These are phyloP conservation scores for Pocillopora meandrina DNA, from an alignment of 92 coral and sea anemone species.

Conservation along the genomic window DNA sequence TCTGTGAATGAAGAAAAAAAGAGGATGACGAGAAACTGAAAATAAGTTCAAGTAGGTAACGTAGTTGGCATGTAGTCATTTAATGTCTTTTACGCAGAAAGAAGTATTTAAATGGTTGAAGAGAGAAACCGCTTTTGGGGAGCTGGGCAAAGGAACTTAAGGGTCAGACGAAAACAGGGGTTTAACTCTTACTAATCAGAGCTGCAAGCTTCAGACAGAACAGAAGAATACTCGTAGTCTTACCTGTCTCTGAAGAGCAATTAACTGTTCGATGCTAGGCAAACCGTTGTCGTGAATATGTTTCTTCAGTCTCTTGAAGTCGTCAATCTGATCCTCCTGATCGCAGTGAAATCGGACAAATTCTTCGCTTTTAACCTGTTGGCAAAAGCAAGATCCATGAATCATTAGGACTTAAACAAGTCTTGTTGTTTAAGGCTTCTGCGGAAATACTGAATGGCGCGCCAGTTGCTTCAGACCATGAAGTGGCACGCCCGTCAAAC, in stretches of 20 bases:
- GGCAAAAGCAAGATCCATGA: not conserved
- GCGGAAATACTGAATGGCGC: too few relatives aligned
- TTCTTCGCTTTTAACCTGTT: slow-evolving; percentile 90
- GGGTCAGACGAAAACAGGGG: too few relatives aligned
- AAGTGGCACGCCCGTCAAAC: too few relatives aligned
- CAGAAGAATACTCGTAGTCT: not conserved
- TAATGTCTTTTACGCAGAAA: too few relatives aligned
- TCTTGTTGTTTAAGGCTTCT: too few relatives aligned
- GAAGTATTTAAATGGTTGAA: not conserved
- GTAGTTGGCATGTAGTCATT: not conserved
- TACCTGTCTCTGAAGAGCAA: slow-evolving; percentile 93
- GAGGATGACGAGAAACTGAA: too few relatives aligned
- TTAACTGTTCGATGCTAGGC: slow-evolving; percentile 90
- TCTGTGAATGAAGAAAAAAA: slow-evolving; percentile 32
- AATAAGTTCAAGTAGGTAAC: not conserved
- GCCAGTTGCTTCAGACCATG: too few relatives aligned
- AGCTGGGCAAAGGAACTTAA: not conserved
- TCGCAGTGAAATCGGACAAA: slow-evolving; percentile 77
- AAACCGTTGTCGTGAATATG: slow-evolving; percentile 94
- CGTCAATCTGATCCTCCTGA: slow-evolving; percentile 92
- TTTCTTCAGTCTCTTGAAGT: slow-evolving; percentile 85
- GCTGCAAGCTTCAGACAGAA: too few relatives aligned
- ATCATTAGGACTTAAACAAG: not conserved
- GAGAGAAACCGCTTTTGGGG: not conserved
- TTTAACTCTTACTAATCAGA: too few relatives aligned